Base-by-base conservation (phyloP, 2,888 invertebrate species). In the Malthinus seriepunctatus region DNA sequence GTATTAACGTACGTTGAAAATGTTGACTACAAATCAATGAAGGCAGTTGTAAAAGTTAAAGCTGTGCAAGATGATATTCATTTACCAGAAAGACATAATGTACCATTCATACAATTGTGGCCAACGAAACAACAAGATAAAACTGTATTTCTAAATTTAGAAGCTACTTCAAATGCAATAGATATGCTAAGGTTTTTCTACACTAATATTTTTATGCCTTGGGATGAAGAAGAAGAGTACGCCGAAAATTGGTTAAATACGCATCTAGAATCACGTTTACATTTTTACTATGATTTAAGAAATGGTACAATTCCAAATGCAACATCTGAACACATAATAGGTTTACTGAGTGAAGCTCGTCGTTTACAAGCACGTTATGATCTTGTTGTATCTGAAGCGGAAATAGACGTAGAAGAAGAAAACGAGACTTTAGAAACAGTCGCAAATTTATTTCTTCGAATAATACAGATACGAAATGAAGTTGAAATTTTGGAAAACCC, bases 121-220 rank as follows among this genome's bases (percentile, higher is more conserved):
- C 87, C 87, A 0, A 87, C 86, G 0, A 81, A 77, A 11, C 79
- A 82, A n/a, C 88, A 89, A 69, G 78, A 79, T 61, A 84, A 84
- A 59, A 80, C 82, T 47, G 59, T 75, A 1, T 84, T 80, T 57
- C 73, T 88, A 5, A 84, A 87, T 72, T 80, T 85, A 44, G 76
- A 81, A 0, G 79, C 81, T 1, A 88, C 88, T 1, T 85, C 88
- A 0, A 84, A 84, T 65, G 84, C 84, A 62, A 81, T 88, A 60
- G 88, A 88, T 75, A 79, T 86, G 64, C 73, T 87, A 62, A 81
- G 88, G 67, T 88, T 88, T 64, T 88, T 86, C 69, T 88, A 86
- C 68, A 82, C 81, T 33, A 81, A 87, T 62, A 76, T 88, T 35
- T 86, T 87, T 82, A 86, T 87, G 85, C 87, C 88, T 0, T 89